Evolutionary conservation across 2,113 vertebrate species (phyloP).

Genomic region (Amphiprion ocellaris): DNA sequence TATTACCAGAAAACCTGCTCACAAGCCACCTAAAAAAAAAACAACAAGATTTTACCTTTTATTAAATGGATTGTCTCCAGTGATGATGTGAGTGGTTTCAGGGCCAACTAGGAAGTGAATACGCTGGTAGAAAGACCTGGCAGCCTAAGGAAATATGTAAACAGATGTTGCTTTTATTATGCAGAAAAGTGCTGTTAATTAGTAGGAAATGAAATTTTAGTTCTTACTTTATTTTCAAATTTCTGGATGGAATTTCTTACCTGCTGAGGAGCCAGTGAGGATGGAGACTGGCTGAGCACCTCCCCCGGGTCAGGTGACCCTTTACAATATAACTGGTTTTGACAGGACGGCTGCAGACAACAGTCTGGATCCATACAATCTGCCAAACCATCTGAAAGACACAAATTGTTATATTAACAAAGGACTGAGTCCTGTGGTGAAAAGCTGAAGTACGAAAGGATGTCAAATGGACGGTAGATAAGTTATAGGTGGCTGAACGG

Average conservation of each 20-base stretch:
- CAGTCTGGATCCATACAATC: conserved; percentile 99
- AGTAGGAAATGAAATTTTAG: no score
- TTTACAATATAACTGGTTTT: conserved; percentile 93
- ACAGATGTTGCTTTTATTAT: background rate
- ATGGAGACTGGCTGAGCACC: conserved; percentile 92
- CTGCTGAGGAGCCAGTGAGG: conserved; percentile 89
- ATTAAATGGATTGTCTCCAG: conserved; percentile 94
- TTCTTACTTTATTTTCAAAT: background rate
- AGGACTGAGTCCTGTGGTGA: background rate
- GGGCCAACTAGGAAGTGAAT: conserved; percentile 94
- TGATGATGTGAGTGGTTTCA: conserved; percentile 93
- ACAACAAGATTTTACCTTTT: conserved; percentile 85
- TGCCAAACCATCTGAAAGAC: conserved; percentile 90
- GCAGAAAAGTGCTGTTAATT: background rate
- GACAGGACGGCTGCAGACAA: conserved; percentile 95
- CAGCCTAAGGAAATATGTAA: conserved; percentile 78
- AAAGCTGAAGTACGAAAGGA: no score
- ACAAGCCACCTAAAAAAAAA: no score
- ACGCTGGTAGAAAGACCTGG: conserved; percentile 94
- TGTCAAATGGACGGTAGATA: background rate
- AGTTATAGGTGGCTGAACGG: background rate
- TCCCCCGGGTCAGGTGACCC: conserved; percentile 94
- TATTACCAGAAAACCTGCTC: no score
- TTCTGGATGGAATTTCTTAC: conserved; percentile 38
- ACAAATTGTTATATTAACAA: background rate